A percentile compares a stretch with the other conserved stretches of the same genome.
These are phyloP conservation scores for Halisarca cf. caerulea DNA, from an alignment of 37 sponge, comb jelly and placozoan genomes.

Conservation along the genomic window DNA sequence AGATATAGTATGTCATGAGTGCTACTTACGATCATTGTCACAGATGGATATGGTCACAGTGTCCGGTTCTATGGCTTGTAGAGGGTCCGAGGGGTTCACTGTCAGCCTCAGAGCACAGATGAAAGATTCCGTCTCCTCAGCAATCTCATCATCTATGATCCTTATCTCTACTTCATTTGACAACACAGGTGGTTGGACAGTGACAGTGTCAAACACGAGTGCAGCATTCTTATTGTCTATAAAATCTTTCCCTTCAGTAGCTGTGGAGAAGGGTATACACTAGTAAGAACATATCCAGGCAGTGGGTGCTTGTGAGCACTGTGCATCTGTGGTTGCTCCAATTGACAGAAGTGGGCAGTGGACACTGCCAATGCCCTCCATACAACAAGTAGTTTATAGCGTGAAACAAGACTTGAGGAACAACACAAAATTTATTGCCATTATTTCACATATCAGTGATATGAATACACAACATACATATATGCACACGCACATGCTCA, in stretches of 20 bases:
- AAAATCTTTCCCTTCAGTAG: background rate
- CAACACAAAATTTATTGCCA: no score
- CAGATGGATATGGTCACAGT: slow-evolving; percentile 7
- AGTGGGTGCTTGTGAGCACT: no score
- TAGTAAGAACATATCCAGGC: background rate
- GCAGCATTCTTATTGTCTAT: background rate
- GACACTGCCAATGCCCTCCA: no score
- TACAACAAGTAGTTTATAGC: no score
- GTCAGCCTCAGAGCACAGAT: slow-evolving; percentile 13
- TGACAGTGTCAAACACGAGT: background rate
- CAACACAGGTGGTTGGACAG: background rate
- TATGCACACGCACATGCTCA: no score
- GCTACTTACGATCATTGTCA: slow-evolving; percentile 23
- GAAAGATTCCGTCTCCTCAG: slow-evolving; percentile 17
- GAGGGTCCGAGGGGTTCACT: background rate
- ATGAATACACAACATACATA: no score
- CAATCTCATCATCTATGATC: background rate
- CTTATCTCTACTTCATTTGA: background rate
- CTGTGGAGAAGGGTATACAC: no score
- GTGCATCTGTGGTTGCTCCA: no score
- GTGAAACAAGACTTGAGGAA: no score
- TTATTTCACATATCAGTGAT: no score
- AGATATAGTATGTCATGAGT: background rate
- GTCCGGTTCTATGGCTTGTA: background rate
- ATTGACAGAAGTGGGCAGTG: no score